Percentiles rank a stretch among this genome's conserved stretches.
These are phyloP conservation scores for Drosophila trapezifrons DNA, from an alignment of 1,140 invertebrate species.

Conservation along the genomic window DNA sequence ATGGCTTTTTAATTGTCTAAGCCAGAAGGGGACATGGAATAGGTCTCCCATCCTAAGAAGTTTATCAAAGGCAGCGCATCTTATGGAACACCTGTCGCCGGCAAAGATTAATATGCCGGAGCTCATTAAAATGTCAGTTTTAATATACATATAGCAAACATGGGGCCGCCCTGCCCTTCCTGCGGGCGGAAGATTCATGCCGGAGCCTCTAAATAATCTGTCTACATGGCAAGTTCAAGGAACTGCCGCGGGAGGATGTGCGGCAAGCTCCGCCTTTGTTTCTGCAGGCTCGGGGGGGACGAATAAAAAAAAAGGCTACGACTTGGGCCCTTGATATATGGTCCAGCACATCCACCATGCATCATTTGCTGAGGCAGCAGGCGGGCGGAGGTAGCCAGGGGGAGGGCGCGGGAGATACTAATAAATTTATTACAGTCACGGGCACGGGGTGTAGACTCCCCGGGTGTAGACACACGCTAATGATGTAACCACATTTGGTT, in stretches of 20 bases:
- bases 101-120: constrained; percentile 75
- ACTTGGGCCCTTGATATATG: constrained; percentile 55
- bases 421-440: constrained; percentile 76
- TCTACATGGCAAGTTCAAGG: constrained; percentile 71
- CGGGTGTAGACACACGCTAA: constrained; percentile 61
- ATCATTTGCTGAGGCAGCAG: constrained; percentile 63
- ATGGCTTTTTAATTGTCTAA: constrained; percentile 56
- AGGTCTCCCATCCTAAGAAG: background rate
- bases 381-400: background rate
- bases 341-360: constrained; percentile 62
- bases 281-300: background rate
- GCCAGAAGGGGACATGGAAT: constrained; percentile 6
- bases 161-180: background rate
- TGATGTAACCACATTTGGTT: constrained; percentile 80
- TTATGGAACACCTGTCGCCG: constrained; percentile 43
- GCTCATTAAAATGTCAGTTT: constrained; percentile 80
- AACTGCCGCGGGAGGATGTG: constrained; percentile 41
- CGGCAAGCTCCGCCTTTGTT: constrained; percentile 54
- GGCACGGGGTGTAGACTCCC: constrained; percentile 11
- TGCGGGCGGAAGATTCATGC: constrained; percentile 25
- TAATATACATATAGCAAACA: constrained; percentile 62
- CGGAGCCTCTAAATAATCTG: constrained; percentile 68
- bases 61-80: constrained; percentile 18
- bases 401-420: constrained; percentile 44
- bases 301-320: constrained; percentile 29